These are phyloP conservation scores for Pteropus alecto DNA, from an alignment of 2,113 vertebrate genomes.

Conservation along the genomic window DNA sequence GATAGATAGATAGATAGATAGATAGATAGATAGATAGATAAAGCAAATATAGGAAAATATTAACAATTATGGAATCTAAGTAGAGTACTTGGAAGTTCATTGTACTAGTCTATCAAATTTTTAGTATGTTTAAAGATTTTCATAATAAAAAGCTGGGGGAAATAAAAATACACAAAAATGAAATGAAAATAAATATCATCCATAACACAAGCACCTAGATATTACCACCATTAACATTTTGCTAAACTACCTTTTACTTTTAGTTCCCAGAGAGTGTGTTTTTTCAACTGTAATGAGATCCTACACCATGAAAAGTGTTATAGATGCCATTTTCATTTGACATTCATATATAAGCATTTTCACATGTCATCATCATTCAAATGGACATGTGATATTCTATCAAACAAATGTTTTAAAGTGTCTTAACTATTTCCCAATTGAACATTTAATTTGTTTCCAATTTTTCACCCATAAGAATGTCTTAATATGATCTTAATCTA, in stretches of 20 bases:
- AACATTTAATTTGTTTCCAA: not conserved
- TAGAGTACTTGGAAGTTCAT: not conserved
- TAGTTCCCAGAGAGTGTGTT: not conserved
- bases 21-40: not conserved
- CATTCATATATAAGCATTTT: not conserved
- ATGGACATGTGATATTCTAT: not conserved
- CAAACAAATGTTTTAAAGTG: not conserved
- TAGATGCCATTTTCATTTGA: not conserved
- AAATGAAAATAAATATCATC: constrained; percentile 16
- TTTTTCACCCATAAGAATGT: not conserved
- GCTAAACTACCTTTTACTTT: not conserved
- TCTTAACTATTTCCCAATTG: not conserved
- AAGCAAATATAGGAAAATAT: not conserved
- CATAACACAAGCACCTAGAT: not conserved
- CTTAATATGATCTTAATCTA: not conserved
- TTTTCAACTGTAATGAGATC: not conserved
- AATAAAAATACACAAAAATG: not conserved
- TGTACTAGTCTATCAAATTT: not conserved
- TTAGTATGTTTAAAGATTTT: not conserved
- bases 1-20: not conserved
- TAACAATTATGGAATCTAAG: not conserved
- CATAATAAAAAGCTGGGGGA: not conserved
- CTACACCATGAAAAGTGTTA: not conserved
- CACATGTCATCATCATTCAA: not conserved
- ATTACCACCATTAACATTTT: not conserved